Evolutionary conservation across 37 sponge, comb jelly and placozoan genomes (phyloP).

Genomic region (Theonella swinhoei): DNA sequence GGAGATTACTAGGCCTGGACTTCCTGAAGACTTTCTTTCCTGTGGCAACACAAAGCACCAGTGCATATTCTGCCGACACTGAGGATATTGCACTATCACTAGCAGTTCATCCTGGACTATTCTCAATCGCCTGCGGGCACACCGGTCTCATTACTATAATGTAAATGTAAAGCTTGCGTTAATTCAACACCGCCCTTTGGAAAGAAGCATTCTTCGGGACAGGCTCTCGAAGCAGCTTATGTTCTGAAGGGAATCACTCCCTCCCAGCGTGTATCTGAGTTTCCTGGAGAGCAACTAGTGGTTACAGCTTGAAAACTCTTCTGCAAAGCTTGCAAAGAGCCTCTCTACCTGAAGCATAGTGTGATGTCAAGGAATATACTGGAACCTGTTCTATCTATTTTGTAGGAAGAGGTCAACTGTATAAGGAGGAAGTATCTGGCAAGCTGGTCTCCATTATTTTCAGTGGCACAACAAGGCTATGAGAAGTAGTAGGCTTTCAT

Average conservation of each 20-base stretch:
- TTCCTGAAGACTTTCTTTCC: too few species aligned
- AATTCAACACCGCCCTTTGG: not conserved
- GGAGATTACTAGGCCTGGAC: too few species aligned
- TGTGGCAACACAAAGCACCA: too few species aligned
- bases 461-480: conserved; percentile 14
- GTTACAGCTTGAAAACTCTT: not conserved
- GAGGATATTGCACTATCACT: not conserved
- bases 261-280: conserved; percentile 3
- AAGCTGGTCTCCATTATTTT: conserved; percentile 16
- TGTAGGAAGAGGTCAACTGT: too few species aligned
- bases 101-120: conserved; percentile 1
- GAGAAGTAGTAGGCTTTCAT: conserved; percentile 4
- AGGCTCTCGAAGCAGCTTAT: not conserved
- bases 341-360: not conserved
- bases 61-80: too few species aligned
- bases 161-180: not conserved
- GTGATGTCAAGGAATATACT: not conserved
- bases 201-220: not conserved
- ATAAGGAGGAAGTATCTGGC: not conserved
- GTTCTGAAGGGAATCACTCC: not conserved
- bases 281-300: not conserved
- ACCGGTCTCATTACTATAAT: not conserved
- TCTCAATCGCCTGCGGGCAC: conserved; percentile 5
- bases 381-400: too few species aligned
- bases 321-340: not conserved